Evolutionary conservation across 2,888 invertebrate genomes (phyloP).

Genomic region (Lithophane semibrunnea): DNA sequence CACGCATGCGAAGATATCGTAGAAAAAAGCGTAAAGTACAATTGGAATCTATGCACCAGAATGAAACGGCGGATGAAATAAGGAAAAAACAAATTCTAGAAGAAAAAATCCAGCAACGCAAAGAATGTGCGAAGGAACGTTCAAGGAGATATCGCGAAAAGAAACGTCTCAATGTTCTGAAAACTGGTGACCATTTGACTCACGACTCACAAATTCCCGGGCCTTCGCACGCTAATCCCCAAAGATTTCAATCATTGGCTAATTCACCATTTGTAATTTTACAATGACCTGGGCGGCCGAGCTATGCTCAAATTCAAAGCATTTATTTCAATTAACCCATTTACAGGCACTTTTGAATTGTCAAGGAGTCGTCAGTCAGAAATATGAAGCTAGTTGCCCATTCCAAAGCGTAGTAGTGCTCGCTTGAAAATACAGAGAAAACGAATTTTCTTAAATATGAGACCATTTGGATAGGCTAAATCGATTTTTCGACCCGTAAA

Average conservation of each 20-base stretch:
- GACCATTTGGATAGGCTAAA: no score
- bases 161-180: neutral
- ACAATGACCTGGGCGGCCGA: neutral
- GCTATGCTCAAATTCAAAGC: no score
- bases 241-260: no score
- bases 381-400: no score
- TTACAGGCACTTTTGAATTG: no score
- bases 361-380: no score
- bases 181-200: neutral
- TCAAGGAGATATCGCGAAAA: neutral
- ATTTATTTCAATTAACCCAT: no score
- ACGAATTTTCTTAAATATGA: no score
- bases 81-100: neutral
- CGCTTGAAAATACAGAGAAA: no score
- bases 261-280: neutral
- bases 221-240: neutral
- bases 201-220: neutral
- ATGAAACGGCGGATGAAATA: neutral
- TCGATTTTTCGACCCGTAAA: no score
- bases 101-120: neutral
- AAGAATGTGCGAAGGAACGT: neutral
- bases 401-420: no score
- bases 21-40: neutral
- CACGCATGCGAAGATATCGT: constrained; percentile 5
- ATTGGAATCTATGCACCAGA: neutral